phyloP scores from a whole-genome alignment of 2,888 invertebrate species.

The Campoplex capitator region DNA sequence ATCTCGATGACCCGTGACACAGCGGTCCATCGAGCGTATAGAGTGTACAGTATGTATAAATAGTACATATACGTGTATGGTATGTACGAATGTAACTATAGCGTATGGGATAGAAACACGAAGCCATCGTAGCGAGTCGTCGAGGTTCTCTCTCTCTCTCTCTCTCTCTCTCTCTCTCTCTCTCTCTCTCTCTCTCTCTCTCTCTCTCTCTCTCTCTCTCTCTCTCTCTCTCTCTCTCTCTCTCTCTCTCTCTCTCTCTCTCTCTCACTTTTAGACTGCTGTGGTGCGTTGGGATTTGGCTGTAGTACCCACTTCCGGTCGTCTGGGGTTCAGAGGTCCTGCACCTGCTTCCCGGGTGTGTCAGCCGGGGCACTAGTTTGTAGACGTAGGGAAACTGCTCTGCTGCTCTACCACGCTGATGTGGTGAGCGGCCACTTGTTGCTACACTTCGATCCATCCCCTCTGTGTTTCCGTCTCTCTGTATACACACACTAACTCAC shows the following conservation, averaged over 20 bases:
- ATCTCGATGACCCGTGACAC: conserved; percentile 57
- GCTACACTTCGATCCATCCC: conserved; percentile 77
- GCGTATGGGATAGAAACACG: conserved; percentile 15
- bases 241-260: conserved; percentile 5
- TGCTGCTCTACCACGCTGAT: conserved; percentile 47
- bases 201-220: not conserved
- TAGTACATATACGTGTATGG: conserved; percentile 1
- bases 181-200: conserved; percentile 7
- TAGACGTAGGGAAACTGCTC: conserved; percentile 58
- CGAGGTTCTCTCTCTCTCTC: conserved; percentile 23
- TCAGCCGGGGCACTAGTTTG: conserved; percentile 69
- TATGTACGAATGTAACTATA: conserved; percentile 17
- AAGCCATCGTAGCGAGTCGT: conserved; percentile 50
- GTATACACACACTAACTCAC: not conserved
- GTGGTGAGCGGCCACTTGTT: conserved; percentile 80
- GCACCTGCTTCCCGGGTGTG: conserved; percentile 75
- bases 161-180: not conserved
- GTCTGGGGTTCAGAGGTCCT: conserved; percentile 78
- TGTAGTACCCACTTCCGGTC: conserved; percentile 71
- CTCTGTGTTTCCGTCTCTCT: conserved; percentile 42
- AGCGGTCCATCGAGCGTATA: conserved; percentile 18
- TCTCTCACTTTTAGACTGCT: conserved; percentile 37
- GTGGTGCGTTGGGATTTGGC: conserved; percentile 71
- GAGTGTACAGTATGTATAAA: not conserved
- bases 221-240: not conserved